Conservation (phyloP, 2,888 invertebrate genomes). For the Calliphora vomitoria region DNA sequence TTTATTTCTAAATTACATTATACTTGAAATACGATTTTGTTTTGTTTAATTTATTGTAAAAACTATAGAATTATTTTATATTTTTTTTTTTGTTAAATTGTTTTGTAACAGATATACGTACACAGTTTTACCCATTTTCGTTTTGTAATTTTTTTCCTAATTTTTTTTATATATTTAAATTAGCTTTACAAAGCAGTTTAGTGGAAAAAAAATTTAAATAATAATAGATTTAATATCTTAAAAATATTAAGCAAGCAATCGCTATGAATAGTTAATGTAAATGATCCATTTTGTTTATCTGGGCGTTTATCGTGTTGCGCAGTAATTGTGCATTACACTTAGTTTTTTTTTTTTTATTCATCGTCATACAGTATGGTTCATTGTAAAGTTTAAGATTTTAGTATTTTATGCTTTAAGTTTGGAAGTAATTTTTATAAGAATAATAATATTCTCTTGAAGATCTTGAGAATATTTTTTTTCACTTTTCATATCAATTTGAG, state of each 20-base stretch:
- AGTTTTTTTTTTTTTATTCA: background rate
- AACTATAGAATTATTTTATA: constrained; percentile 53
- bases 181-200: constrained; percentile 41
- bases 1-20: constrained; percentile 61
- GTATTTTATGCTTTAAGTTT: background rate
- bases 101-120: constrained; percentile 68
- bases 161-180: constrained; percentile 47
- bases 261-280: constrained; percentile 65
- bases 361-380: background rate
- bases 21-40: constrained; percentile 70
- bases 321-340: constrained; percentile 39
- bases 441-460: no score
- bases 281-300: constrained; percentile 67
- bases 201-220: constrained; percentile 25
- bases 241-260: constrained; percentile 15
- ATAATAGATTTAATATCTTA: constrained; percentile 44
- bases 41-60: constrained; percentile 70
- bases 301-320: constrained; percentile 73
- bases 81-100: constrained; percentile 60
- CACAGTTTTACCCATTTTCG: constrained; percentile 63
- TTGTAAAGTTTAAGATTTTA: background rate
- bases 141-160: constrained; percentile 16
- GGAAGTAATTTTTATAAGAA: no score
- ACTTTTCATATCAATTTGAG: no score
- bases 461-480: no score